Base-by-base conservation (phyloP, 2,797 vertebrate genomes). In the Peromyscus nudipes region DNA sequence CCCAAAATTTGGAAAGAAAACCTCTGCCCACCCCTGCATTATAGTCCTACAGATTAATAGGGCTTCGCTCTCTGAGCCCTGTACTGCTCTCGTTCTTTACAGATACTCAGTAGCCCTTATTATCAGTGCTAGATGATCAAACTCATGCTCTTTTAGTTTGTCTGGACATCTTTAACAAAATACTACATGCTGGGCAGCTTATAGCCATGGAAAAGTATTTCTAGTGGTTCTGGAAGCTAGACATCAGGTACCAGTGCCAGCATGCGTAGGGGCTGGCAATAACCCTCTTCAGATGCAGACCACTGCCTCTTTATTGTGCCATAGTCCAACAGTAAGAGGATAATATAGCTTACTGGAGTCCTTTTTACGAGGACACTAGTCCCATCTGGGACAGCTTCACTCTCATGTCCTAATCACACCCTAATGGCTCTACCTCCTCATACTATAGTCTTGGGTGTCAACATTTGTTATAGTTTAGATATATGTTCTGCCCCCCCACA, bases 1-100 rank as follows among this genome's bases (percentile, higher is more conserved):
- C 2, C 16, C 1, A 7, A 8, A n/a, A 19, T 52, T 25, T 90
- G 37, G 21, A 8, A 73, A n/a, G 52, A 67, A 64, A 57, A 2
- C 0, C 60, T 16, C 1, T 29, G 9, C 12, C 0, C 6, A 1
- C 17, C 2, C 9, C 14, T 7, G 7, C 0, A 19, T 52, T 12
- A 8, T 25, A 40, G 7, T n/a, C 19, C 1, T 43, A 23, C 14
- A 34, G 31, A 4, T 19, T 40, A 65, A 43, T 49, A 67, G 1
- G 0, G 16, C 29, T 29, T 43, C 29, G 8, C 43, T 75, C 37
- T 9, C 29, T 43, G 40, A n/a, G 12, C 3, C 14, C 4, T 43
- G 6, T 23, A 43, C 0, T 10, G 2, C 29, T 31, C 40, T 57
- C 5, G 34, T 13, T 27, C 46, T 75, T 55, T 94, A 27, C 27